Conservation (phyloP, 2,113 vertebrate species). For the Corythaeola cristata region DNA sequence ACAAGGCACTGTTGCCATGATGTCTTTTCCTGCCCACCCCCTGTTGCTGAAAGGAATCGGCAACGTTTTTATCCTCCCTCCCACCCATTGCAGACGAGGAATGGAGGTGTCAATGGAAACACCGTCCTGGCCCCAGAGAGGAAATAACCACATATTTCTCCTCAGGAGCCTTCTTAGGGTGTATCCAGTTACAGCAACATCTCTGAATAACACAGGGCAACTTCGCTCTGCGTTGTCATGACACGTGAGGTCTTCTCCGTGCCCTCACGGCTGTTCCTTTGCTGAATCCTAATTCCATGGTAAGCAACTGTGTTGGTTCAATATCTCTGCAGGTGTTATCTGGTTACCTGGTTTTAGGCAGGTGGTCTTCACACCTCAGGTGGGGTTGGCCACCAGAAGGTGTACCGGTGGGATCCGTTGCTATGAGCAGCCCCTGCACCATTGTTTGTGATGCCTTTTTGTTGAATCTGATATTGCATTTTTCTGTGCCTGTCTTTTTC, state of each 20-base stretch:
- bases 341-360: not conserved
- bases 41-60: not conserved
- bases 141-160: not conserved
- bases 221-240: fast-evolving
- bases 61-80: not conserved
- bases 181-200: not conserved
- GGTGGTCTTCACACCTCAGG: not conserved
- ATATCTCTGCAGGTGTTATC: not conserved
- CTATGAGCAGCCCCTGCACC: not conserved
- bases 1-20: fast-evolving
- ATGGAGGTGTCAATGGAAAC: not conserved
- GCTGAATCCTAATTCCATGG: not conserved
- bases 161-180: not conserved
- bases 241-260: fast-evolving
- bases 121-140: not conserved
- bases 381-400: not conserved
- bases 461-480: not conserved
- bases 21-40: not conserved
- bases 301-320: not conserved
- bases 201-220: not conserved
- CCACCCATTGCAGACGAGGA: not conserved
- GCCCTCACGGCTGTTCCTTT: not conserved
- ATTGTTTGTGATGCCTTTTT: not conserved
- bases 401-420: not conserved
- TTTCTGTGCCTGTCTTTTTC: not conserved